Evolutionary conservation across 2,797 vertebrate genomes (phyloP).

Genomic region (Danio albolineatus): DNA sequence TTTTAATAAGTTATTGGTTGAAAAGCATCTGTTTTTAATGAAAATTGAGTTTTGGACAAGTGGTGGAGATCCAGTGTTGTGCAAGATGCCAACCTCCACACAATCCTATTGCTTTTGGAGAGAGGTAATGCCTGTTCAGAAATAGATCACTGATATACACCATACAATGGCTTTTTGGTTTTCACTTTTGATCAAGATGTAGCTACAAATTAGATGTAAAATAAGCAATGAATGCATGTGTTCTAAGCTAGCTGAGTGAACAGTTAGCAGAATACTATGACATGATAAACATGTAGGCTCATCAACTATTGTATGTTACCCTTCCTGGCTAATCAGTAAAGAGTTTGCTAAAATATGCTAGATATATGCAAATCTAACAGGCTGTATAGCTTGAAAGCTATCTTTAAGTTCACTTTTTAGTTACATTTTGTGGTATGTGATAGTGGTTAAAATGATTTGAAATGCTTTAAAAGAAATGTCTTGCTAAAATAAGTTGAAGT

Average conservation of each 20-base stretch:
- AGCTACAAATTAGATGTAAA: not conserved
- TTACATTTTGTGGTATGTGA: not conserved
- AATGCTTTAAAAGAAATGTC: not conserved
- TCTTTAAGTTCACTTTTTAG: too few species aligned
- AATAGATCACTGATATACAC: not conserved
- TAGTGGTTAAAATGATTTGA: not conserved
- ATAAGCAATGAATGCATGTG: not conserved
- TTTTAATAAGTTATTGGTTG: conserved; percentile 20
- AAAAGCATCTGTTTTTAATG: conserved; percentile 28
- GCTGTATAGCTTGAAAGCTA: not conserved
- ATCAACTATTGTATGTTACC: not conserved
- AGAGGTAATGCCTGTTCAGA: not conserved
- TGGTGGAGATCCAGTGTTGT: not conserved
- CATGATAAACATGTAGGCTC: not conserved
- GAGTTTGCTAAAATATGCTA: not conserved
- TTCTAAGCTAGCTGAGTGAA: not conserved
- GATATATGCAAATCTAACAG: not conserved
- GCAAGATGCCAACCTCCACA: conserved; percentile 16
- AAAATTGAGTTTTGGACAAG: conserved; percentile 5
- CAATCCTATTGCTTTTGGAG: conserved; percentile 1
- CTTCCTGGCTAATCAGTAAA: not conserved
- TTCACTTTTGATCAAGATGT: not conserved
- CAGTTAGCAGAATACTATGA: not conserved
- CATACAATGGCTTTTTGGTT: not conserved
- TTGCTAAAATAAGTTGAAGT: not conserved